Conservation (phyloP, 2,888 invertebrate genomes). For the Dinocampus coccinellae region DNA sequence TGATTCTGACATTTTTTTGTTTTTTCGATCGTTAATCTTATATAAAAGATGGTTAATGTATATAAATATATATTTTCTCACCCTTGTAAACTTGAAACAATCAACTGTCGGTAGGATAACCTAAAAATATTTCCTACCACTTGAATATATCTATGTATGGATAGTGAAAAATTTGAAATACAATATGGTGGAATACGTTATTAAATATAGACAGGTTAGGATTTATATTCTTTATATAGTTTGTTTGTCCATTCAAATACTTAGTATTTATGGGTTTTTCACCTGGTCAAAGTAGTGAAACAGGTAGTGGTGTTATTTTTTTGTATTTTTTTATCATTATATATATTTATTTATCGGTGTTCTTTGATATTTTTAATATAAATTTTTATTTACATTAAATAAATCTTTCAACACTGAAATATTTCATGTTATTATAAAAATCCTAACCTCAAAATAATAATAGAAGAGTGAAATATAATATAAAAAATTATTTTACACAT, state of each 20-base stretch:
- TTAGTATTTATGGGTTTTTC: neutral
- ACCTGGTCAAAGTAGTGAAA: neutral
- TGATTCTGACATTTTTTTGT: constrained; percentile 59
- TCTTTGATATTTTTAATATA: too few relatives aligned
- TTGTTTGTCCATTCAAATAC: neutral
- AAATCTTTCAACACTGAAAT: too few relatives aligned
- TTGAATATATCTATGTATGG: neutral
- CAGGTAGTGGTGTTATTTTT: constrained; percentile 19
- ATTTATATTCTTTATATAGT: neutral
- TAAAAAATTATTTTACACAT: too few relatives aligned
- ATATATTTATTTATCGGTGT: neutral
- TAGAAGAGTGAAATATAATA: too few relatives aligned
- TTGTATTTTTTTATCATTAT: constrained; percentile 13
- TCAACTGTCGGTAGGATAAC: constrained; percentile 40
- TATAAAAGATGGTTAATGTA: constrained; percentile 53
- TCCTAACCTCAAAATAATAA: too few relatives aligned
- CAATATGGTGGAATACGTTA: neutral
- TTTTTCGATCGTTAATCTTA: constrained; percentile 59
- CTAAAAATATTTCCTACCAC: neutral
- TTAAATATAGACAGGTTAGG: neutral
- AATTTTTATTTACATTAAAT: too few relatives aligned
- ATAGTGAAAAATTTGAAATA: constrained; percentile 2
- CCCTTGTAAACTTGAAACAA: constrained; percentile 63
- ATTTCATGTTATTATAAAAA: too few relatives aligned
- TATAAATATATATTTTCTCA: constrained; percentile 55